phyloP scores from a whole-genome alignment of 2,888 invertebrate species.

The Empis stercorea region DNA sequence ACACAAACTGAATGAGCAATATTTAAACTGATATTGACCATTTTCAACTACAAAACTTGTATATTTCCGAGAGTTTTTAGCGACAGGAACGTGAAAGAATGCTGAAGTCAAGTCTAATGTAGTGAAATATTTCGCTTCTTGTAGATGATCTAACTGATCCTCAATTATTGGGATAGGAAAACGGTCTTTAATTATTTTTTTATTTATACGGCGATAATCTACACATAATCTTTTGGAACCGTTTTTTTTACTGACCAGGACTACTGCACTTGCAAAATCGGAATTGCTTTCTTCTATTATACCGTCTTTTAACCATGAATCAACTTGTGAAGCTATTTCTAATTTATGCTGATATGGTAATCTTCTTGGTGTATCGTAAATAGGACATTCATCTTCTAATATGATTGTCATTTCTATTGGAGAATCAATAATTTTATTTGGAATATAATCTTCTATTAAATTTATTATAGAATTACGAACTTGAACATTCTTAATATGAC shows the following conservation, averaged over 20 bases:
- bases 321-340: not conserved
- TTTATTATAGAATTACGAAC: not conserved
- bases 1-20: conserved; percentile 11
- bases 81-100: conserved; percentile 13
- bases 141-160: conserved; percentile 5
- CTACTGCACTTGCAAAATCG: conserved; percentile 8
- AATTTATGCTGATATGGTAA: not conserved
- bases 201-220: conserved; percentile 8
- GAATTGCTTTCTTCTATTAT: conserved; percentile 3
- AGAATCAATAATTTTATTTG: not conserved
- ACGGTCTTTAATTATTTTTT: conserved; percentile 5
- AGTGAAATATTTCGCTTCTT: conserved; percentile 8
- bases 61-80: conserved; percentile 7
- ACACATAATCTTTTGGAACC: conserved; percentile 6
- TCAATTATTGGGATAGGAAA: conserved; percentile 6
- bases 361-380: not conserved
- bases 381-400: conserved; percentile 1
- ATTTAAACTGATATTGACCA: conserved; percentile 13
- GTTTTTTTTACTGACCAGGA: conserved; percentile 7
- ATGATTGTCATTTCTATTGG: conserved; percentile 5
- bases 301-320: conserved; percentile 3
- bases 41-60: no score
- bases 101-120: conserved; percentile 11
- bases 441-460: not conserved
- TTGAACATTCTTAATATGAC: not conserved